Evolutionary conservation across 2,797 vertebrate genomes (phyloP), one percentile per base, ranked within the genome.

Genomic region (Prionace glauca): DNA sequence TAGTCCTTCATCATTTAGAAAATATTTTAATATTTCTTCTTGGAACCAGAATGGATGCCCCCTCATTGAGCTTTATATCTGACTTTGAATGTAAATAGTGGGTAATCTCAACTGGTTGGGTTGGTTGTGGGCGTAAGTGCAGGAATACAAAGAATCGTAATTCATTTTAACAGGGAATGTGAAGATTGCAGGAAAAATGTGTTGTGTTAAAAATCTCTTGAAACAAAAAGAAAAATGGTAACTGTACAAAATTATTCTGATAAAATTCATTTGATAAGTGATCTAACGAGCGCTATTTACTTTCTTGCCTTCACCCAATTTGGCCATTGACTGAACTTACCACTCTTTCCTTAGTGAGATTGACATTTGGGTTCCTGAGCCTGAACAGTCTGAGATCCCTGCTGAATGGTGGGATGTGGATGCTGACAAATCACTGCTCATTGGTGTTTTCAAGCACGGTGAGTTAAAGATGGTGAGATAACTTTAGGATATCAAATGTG

Each of bases 361-460:
- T 96, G 98, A 99, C 97, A 98, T 99, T 97, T 99, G 99, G 98
- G 98, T 99, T 96, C 99, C 99, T 86, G 99, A 99, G 95, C 98
- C 98, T 74, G 99, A 99, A 96, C 98, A 99, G 96, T 99, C 99
- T 14, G 99, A 99, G 97, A 98, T 99, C 95, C 99, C 99, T 96
- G 98, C 98, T 0, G 97, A 99, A 91, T 99, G 99, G 99, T 99
- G 99, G 99, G 99, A 99, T 96, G 97, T 97, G 92, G 97, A 98
- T 81, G 98, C 98, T 86, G 99, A 99, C 97, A 99, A 99, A 97
- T 99, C 98, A 96, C 98, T 99, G 88, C 97, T 99, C 95, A 98
- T 99, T 95, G 99, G 99, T 20, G 98, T 99, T 97, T 99, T 98
- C 97, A 99, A 99, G 96, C 99, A 99, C 45, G 99, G 99, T 99